Evolutionary conservation across 2,797 vertebrate species (phyloP).

Genomic region (Scarus forsteni): DNA sequence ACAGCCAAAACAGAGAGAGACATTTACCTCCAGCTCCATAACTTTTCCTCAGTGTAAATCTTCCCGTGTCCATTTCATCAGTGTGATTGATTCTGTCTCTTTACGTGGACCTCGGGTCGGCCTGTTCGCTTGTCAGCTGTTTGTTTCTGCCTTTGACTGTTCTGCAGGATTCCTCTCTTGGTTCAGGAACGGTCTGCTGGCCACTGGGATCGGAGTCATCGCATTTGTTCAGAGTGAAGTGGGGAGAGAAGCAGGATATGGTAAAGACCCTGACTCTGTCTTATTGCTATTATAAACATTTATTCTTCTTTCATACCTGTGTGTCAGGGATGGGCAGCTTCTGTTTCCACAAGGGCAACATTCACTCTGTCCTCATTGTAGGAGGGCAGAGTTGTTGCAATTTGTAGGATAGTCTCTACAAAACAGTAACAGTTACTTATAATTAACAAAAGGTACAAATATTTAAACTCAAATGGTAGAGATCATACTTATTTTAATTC

Average conservation of each 20-base stretch:
- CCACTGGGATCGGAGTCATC: constrained; percentile 90
- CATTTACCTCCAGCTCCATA: not conserved
- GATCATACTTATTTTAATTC: no score
- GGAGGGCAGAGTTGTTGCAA: no score
- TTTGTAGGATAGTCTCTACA: no score
- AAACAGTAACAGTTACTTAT: no score
- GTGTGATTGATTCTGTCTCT: not conserved
- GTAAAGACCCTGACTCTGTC: constrained; percentile 64
- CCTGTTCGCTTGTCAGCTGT: constrained; percentile 6
- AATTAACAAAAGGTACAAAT: no score
- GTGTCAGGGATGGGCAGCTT: no score
- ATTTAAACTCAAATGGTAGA: no score
- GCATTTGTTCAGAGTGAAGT: constrained; percentile 91
- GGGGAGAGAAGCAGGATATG: constrained; percentile 90
- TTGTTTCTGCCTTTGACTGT: constrained; percentile 21
- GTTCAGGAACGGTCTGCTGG: constrained; percentile 92
- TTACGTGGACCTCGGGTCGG: not conserved
- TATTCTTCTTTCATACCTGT: no score
- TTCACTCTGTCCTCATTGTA: no score
- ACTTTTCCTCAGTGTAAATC: not conserved
- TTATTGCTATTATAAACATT: not conserved
- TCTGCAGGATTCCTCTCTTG: constrained; percentile 91
- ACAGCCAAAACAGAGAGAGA: not conserved
- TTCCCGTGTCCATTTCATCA: not conserved
- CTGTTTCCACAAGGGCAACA: no score